Evolutionary conservation across 2,113 vertebrate species (phyloP).

Genomic region (Chamaetylas fuelleborni): DNA sequence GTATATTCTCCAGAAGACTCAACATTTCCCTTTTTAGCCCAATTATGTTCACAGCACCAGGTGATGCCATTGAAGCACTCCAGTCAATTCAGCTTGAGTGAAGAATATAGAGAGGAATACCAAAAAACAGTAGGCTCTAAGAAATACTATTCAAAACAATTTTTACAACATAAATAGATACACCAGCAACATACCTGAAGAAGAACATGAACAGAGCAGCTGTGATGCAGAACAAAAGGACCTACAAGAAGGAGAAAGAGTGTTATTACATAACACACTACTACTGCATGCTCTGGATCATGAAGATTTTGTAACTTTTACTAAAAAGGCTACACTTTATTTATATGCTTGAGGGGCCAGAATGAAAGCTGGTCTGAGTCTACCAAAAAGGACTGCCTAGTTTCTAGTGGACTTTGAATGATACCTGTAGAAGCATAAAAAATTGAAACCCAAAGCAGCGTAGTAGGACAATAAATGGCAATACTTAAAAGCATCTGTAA

Average conservation of each 20-base stretch:
- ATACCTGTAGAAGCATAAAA: not conserved
- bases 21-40: not conserved
- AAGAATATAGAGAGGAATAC: not conserved
- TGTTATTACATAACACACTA: not conserved
- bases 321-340: not conserved
- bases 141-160: not conserved
- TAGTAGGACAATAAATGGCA: not conserved
- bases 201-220: constrained; percentile 88
- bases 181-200: constrained; percentile 78
- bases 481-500: not conserved
- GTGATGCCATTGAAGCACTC: not conserved
- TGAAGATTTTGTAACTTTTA: not conserved
- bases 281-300: not conserved
- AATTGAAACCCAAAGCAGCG: not conserved
- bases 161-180: not conserved
- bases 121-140: not conserved
- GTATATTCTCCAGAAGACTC: not conserved
- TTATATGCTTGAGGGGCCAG: not conserved
- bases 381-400: not conserved
- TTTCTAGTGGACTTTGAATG: not conserved
- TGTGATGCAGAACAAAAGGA: constrained; percentile 85
- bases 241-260: constrained; percentile 72
- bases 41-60: not conserved
- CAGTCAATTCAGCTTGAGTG: not conserved
- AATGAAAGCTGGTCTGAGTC: not conserved